Evolutionary conservation across 2,113 vertebrate genomes (phyloP), one percentile per base, ranked within the genome.

Genomic region (Origma solitaria): DNA sequence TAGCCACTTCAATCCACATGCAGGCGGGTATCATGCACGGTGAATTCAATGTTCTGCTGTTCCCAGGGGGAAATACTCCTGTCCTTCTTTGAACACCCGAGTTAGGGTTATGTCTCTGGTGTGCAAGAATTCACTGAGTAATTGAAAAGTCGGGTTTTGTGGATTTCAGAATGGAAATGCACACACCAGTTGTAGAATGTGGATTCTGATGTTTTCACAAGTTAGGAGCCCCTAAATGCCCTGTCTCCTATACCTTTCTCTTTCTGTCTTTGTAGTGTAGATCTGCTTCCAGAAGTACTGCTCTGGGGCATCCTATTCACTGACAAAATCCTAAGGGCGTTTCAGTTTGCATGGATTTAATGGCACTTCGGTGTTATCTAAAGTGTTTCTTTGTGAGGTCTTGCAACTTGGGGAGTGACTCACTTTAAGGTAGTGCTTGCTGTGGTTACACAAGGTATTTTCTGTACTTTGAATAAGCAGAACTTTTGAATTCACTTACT

Each of bases 21-120:
- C 11, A 76, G 40, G 10, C 40, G 24, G 2, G 0, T 47, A 4
- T 30, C 37, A 23, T 3, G 15, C 1, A 8, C 1, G 11, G 35
- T 18, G 30, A 18, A 17, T 60, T 30, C 42, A 58, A 27, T 58
- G 19, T 33, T 82, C 54, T 80, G 30, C 66, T 60, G 17, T 16
- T 40, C 24, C n/a, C 3, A 6, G 8, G 23, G 10, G 23, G 9
- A 50, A 38, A 33, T 60, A 8, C 15, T 49, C 16, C 2, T 28
- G 33, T 44, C 10, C 11, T 50, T 5, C 35, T 73, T 66, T 22
- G 19, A 65, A 45, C 2, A 17, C 12, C 22, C 79, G 30, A 33
- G 8, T 69, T 44, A 58, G 25, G 18, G 9, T 44, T 72, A 7
- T 50, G 27, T 22, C 31, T 69, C 25, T 2, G 3, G 4, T 15